Evolutionary conservation across 2,888 invertebrate genomes (phyloP).

Genomic region (Hypsopygia costalis): DNA sequence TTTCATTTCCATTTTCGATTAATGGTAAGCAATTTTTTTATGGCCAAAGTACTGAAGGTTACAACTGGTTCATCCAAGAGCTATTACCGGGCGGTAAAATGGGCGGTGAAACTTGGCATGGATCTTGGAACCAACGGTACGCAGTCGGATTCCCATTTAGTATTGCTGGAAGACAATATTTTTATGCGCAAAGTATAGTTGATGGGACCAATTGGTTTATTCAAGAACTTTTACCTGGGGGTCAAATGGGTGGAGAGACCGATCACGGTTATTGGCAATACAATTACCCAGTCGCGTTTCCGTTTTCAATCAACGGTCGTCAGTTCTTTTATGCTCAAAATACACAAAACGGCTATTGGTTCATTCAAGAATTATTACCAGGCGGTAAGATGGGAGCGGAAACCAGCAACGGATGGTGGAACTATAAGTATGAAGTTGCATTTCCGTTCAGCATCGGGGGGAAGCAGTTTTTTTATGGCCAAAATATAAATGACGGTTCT

Average conservation of each 20-base stretch:
- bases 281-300: neutral
- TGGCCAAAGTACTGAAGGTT: neutral
- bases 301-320: neutral
- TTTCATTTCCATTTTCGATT: neutral
- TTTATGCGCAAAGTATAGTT: neutral
- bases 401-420: neutral
- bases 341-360: neutral
- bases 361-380: neutral
- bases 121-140: neutral
- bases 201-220: neutral
- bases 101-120: neutral
- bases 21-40: neutral
- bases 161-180: neutral
- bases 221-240: neutral
- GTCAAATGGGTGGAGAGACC: neutral
- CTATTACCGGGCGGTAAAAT: neutral
- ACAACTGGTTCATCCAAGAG: slow-evolving; percentile 1
- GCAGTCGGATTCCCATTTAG: neutral
- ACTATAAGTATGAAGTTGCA: neutral
- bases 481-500: neutral
- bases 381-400: neutral
- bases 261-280: neutral
- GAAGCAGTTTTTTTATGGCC: neutral
- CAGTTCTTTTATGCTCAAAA: neutral
- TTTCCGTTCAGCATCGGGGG: neutral